phyloP scores from a whole-genome alignment of 1,140 invertebrate genomes.

The Lamellibrachia luymesi region DNA sequence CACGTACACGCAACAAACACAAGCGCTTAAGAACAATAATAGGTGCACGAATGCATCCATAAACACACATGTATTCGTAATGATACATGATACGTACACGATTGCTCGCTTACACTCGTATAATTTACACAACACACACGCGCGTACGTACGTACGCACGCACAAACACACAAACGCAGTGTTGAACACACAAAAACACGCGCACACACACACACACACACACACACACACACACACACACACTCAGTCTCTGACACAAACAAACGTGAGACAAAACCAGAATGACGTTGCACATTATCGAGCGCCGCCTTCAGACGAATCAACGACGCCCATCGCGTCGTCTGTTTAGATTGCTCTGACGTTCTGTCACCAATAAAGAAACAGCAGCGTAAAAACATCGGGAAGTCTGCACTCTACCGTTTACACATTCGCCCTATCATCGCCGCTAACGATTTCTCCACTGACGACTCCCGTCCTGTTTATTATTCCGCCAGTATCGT shows the following conservation, averaged over 20 bases:
- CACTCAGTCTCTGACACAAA: neutral
- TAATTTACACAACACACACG: too few species aligned
- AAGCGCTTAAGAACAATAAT: neutral
- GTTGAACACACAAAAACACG: too few species aligned
- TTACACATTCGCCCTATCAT: neutral
- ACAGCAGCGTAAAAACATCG: neutral
- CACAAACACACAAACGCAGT: too few species aligned
- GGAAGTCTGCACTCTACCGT: neutral
- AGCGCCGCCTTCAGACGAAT: neutral
- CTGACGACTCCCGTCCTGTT: neutral
- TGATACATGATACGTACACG: neutral
- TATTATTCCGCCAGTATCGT: neutral
- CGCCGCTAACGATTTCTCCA: slow-evolving; percentile 3
- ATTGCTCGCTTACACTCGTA: too few species aligned
- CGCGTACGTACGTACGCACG: too few species aligned
- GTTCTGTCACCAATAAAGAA: neutral
- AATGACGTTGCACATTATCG: neutral
- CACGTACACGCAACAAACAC: neutral
- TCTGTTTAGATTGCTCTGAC: neutral
- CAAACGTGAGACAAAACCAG: neutral
- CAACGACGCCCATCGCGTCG: neutral
- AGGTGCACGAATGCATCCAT: neutral
- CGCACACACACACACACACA: neutral
- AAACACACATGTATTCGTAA: neutral
- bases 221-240: neutral